Percentiles rank a stretch among this genome's conserved stretches.
Conservation (phyloP, 1,140 invertebrate genomes). For the Plectrocnemia conspersa region DNA sequence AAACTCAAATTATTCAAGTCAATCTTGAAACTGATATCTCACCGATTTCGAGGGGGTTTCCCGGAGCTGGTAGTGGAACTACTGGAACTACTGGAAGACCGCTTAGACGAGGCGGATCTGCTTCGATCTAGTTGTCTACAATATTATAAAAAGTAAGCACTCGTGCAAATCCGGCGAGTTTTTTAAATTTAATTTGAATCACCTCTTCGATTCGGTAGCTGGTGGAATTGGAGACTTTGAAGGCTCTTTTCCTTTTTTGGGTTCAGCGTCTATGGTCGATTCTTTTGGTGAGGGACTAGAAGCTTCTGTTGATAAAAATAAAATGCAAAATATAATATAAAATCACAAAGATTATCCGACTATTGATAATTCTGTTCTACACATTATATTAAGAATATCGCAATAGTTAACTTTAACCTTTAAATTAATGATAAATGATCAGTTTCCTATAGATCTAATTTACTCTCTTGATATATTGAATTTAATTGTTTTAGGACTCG, state of each 20-base stretch:
- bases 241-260: slow-evolving; percentile 8
- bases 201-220: slow-evolving; percentile 2
- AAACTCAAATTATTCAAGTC: not conserved
- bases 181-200: not conserved
- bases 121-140: slow-evolving; percentile 24
- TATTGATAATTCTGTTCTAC: too few species aligned
- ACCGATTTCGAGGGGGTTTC: slow-evolving; percentile 28
- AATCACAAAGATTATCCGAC: too few species aligned
- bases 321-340: too few species aligned
- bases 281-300: slow-evolving; percentile 11
- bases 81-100: slow-evolving; percentile 29
- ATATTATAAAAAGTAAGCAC: slow-evolving; percentile 9
- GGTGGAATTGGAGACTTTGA: slow-evolving; percentile 9
- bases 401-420: too few species aligned
- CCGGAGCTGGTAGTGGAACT: slow-evolving; percentile 25
- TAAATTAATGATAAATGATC: too few species aligned
- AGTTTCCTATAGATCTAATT: too few species aligned
- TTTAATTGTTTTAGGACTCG: too few species aligned
- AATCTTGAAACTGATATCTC: not conserved
- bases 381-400: too few species aligned
- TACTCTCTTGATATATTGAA: too few species aligned
- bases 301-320: too few species aligned
- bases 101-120: slow-evolving; percentile 22
- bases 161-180: not conserved
- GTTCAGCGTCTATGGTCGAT: not conserved